phyloP scores from a whole-genome alignment of 2,888 invertebrate species.

The Microplitis deprimator region DNA sequence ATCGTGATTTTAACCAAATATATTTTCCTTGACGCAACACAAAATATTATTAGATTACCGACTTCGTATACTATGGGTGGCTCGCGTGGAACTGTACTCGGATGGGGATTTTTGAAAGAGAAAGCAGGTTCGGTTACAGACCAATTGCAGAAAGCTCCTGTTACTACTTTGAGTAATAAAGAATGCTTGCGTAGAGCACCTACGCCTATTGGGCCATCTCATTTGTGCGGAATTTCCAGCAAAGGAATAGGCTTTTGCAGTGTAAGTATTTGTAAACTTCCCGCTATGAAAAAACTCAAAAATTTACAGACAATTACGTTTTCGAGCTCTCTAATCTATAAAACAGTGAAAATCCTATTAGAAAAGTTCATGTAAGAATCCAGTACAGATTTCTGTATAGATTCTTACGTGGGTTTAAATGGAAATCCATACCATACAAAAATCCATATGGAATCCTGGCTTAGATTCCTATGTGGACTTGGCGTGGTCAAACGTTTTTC shows the following conservation, averaged over 20 bases:
- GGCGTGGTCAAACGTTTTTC: too few species aligned
- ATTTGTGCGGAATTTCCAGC: conserved; percentile 43
- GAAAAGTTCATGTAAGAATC: too few species aligned
- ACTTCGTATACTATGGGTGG: too few species aligned
- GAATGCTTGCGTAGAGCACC: not conserved
- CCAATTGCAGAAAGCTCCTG: not conserved
- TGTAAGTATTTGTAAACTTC: conserved; percentile 35
- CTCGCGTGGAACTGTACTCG: not conserved
- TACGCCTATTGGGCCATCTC: not conserved
- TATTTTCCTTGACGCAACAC: not conserved
- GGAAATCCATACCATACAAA: too few species aligned
- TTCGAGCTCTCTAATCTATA: too few species aligned
- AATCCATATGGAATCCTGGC: too few species aligned
- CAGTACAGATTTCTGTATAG: too few species aligned
- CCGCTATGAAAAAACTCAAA: not conserved
- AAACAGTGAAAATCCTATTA: too few species aligned
- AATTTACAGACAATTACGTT: too few species aligned
- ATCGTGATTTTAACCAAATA: not conserved
- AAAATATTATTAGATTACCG: not conserved
- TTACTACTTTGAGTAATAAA: not conserved
- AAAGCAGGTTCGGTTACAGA: not conserved
- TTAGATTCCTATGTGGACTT: too few species aligned
- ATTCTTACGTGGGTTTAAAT: too few species aligned
- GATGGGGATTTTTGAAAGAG: conserved; percentile 17
- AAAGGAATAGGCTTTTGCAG: conserved; percentile 44